Conservation (phyloP, 2,797 vertebrate genomes). For the Acestrorhynchus altus region DNA sequence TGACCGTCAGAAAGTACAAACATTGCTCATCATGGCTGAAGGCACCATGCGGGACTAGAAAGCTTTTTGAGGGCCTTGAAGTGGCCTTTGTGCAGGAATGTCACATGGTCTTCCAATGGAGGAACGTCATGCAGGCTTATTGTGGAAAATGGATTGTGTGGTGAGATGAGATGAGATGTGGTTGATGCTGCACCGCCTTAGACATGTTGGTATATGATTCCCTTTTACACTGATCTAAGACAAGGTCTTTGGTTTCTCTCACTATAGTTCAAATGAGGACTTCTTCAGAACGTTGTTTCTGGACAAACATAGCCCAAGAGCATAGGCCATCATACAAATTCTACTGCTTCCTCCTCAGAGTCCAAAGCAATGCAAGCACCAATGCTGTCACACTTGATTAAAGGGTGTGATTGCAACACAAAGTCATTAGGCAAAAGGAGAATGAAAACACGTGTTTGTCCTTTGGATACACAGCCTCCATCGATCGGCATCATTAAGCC, state of each 20-base stretch:
- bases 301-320: constrained; percentile 22
- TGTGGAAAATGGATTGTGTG: constrained; percentile 51
- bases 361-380: constrained; percentile 8
- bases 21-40: constrained; percentile 71
- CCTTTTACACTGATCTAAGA: constrained; percentile 12
- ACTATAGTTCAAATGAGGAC: constrained; percentile 14
- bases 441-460: constrained; percentile 74
- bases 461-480: constrained; percentile 68
- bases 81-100: constrained; percentile 39
- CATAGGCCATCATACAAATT: too few species aligned
- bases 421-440: constrained; percentile 68
- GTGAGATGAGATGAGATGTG: constrained; percentile 40
- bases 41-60: constrained; percentile 61
- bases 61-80: constrained; percentile 57
- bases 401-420: constrained; percentile 64
- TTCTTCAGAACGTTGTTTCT: constrained; percentile 8
- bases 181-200: constrained; percentile 2
- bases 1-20: constrained; percentile 67
- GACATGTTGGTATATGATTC: constrained; percentile 31
- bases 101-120: constrained; percentile 25
- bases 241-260: constrained; percentile 16
- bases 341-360: constrained; percentile 27
- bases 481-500: constrained; percentile 70
- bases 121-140: constrained; percentile 47
- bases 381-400: constrained; percentile 69